Evolutionary conservation across 2,113 vertebrate species (phyloP).

Genomic region (Chiloscyllium plagiosum): DNA sequence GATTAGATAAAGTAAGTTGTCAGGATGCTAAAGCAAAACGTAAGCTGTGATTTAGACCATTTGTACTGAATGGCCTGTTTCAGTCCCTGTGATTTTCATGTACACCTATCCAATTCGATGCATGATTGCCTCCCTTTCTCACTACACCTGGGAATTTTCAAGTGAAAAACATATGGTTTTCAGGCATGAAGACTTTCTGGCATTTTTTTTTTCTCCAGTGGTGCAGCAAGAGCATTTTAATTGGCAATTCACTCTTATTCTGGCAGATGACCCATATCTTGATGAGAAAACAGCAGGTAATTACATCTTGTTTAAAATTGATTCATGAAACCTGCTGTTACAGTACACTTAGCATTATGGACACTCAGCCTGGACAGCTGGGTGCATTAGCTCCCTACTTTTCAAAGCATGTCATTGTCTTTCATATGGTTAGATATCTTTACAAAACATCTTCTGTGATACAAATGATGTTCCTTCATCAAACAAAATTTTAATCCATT

Average conservation of each 20-base stretch:
- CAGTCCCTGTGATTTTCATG: background rate
- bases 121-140: background rate
- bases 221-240: background rate
- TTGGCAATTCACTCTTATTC: background rate
- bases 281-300: constrained; percentile 35
- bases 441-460: background rate
- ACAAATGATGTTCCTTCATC: background rate
- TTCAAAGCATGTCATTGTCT: background rate
- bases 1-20: background rate
- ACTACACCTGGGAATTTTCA: background rate
- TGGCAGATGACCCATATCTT: constrained; percentile 7
- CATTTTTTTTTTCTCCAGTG: background rate
- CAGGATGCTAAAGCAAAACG: background rate
- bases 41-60: background rate
- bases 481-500: background rate
- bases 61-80: background rate
- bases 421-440: background rate
- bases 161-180: background rate
- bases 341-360: constrained; percentile 30
- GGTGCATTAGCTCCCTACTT: constrained; percentile 16
- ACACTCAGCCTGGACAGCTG: constrained; percentile 18
- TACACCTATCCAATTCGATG: background rate
- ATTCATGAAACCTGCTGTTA: background rate
- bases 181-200: background rate
- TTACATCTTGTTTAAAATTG: constrained; percentile 34